Percentiles rank a stretch among this genome's conserved stretches.
Evolutionary conservation across 92 coral and sea anemone species (phyloP).

Genomic region (Metridium senile): DNA sequence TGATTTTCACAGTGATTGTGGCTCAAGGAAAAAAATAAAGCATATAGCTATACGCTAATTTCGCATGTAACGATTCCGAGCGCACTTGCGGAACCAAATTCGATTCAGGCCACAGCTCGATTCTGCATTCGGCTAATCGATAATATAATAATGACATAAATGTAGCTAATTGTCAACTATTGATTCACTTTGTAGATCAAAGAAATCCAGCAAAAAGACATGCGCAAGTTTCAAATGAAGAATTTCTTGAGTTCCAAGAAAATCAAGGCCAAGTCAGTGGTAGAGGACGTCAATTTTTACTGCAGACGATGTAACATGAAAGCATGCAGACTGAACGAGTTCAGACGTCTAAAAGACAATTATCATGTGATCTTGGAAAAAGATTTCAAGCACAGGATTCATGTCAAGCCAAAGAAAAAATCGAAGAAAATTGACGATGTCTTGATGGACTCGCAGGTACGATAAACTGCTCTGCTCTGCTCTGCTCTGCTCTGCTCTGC

Average conservation of each 20-base stretch:
- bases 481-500: too few relatives aligned
- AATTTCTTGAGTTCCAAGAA: constrained; percentile 19
- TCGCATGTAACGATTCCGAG: too few relatives aligned
- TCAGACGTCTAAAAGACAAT: constrained; percentile 53
- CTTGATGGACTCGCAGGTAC: constrained; percentile 33
- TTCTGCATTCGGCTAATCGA: too few relatives aligned
- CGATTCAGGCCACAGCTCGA: too few relatives aligned
- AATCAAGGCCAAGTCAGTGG: constrained; percentile 13
- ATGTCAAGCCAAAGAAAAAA: constrained; percentile 24
- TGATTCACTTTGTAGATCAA: constrained; percentile 20
- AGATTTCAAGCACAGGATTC: constrained; percentile 21
- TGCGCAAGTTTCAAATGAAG: constrained; percentile 12
- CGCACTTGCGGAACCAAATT: too few relatives aligned
- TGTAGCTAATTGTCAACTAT: too few relatives aligned
- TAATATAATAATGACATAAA: too few relatives aligned
- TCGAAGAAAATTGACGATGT: constrained; percentile 31
- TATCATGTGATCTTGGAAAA: constrained; percentile 59
- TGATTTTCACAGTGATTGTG: too few relatives aligned
- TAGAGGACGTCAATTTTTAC: constrained; percentile 40
- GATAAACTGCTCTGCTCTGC: too few relatives aligned
- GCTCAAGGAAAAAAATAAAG: too few relatives aligned
- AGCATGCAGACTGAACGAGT: constrained; percentile 48
- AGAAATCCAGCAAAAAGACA: constrained; percentile 18
- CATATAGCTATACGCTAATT: too few relatives aligned
- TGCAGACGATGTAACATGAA: constrained; percentile 58